Evolutionary conservation across 2,797 vertebrate genomes (phyloP), one percentile per base, ranked within the genome.

Genomic region (Hafferia zeledoni): DNA sequence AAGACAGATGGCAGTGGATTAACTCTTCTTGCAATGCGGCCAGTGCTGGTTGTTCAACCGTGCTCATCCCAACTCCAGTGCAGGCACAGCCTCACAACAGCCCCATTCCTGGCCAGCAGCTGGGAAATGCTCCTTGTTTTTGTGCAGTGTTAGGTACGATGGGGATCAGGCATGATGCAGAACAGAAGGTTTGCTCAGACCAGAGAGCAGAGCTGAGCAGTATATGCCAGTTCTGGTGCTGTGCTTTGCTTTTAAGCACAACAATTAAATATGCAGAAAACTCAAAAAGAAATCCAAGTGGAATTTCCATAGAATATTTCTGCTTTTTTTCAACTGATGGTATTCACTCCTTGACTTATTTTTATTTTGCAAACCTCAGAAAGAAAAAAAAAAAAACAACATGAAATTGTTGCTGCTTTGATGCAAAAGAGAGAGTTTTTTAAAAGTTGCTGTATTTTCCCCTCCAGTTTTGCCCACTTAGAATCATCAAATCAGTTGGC

Each of bases 1-100:
- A 97, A 97, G 94, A 96, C 94, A 95, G 95, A 97, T 97, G 95
- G 96, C 94, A 74, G 85, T 11, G 89, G 95, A 96, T 96, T 96
- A 96, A 93, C 59, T 95, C 91, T 60, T 60, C 87, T 72, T 31
- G 72, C 91, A 60, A 30, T 0, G 50, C 0, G 1, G 79, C 76
- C 90, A 63, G 87, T 0, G 24, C 87, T 52, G 72, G 84, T 10
- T 49, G 79, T 5, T 88, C 82, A 59, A 30, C 83, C 1, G 3
- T 4, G 12, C 69, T 94, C 35, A 9, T 28, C 84, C 92, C 79
- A 55, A 3, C 50, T 47, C 53, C 24, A 47, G 50, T 0, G 12
- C 16, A 28, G 46, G 74, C 71, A 67, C 83, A 59, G 78, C 27
- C 65, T 39, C 4, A 1, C 31, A 16, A 11, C 50, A 72, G 67